Base-by-base conservation (phyloP, 2,113 vertebrate genomes). In the Raja brachyura region DNA sequence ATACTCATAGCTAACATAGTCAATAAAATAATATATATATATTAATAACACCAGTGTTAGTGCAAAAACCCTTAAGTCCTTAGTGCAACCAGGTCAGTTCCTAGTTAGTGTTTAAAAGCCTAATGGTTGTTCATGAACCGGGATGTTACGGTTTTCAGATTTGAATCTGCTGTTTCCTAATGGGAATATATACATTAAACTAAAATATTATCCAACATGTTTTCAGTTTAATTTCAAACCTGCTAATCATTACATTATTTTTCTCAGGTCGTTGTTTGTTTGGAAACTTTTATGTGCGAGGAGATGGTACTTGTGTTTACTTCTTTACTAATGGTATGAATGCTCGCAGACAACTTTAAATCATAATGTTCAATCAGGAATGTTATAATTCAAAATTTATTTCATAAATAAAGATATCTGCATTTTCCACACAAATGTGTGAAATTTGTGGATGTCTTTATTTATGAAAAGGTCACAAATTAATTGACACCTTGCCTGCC, bases 281-380 rank as follows among this genome's bases (percentile, higher is more conserved):
- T 94, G 98, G 99, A 94, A 97, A 99, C 94, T 98, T 99, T 96
- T 99, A 99, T 94, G 96, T 96, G 83, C 96, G 98, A 94, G 97
- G 98, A 94, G 97, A 99, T 95, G 98, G 98, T 95, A 99, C 98
- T 93, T 97, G 98, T 94, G 98, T 96, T 7, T 99, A 98, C 96
- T 99, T 98, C 95, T 99, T 99, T 94, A 97, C 96, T 66, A 97
- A 97, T 98, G 98, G 98, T 99, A 97, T 90, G 94, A 93, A 90
- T n/a, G 5, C 79, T 90, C 93, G 7, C 56, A 93, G 0, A 86
- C 63, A 73, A 54, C 9, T 73, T 74, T 90, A n/a, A 90, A 7
- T 20, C 10, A 90, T 70, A 25, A 39, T 48, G 10, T 68, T 54
- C 8, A 16, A 39, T 48, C 8, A 11, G 8, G 33, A 74, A 63